Evolutionary conservation across 2,113 vertebrate species (phyloP), one percentile per base, ranked within the genome.

Genomic region (Corythoichthys haematopterus): DNA sequence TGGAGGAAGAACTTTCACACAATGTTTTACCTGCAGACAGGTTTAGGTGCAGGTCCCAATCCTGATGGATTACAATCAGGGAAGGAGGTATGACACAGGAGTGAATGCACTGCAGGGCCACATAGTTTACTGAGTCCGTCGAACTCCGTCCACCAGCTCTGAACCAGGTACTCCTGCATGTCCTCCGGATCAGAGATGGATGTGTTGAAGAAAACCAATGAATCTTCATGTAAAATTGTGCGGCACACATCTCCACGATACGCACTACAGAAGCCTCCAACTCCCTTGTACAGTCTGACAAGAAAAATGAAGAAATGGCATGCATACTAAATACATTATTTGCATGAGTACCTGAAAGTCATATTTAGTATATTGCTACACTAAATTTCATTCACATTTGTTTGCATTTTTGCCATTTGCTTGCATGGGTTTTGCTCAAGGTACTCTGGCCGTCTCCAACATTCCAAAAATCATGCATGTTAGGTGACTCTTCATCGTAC

Each of bases 181-280:
- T 95, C 93, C 90, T 95, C 96, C 0, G 96, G 94, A 71, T 97
- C 93, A 9, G 80, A 76, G 50, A 94, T 91, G 51, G 96, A 96
- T 65, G 92, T 90, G 87, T 98, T 98, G 83, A 96, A 98, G 90
- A 98, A 99, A 71, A 99, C 93, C 77, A 97, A 92, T 9, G 88
- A 74, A 9, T 94, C 92, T 15, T 86, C 91, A 0, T 38, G 86
- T 76, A 98, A 87, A 48, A 92, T 63, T 11, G 70, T 48, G 45
- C 84, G 88, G 64, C 97, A 99, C 58, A 93, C 88, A n/a, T 95
- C 93, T 50, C 97, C 95, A 70, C 92, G 90, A 83, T 99, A 98
- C 0, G 91, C 92, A 58, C 93, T 93, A 80, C 96, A 98, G 90
- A 96, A 98, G 35, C 96, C 96, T 65, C 90, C 8, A 0, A 88